Conservation (phyloP, 2,888 invertebrate genomes). For the Agrochola lychnidis region DNA sequence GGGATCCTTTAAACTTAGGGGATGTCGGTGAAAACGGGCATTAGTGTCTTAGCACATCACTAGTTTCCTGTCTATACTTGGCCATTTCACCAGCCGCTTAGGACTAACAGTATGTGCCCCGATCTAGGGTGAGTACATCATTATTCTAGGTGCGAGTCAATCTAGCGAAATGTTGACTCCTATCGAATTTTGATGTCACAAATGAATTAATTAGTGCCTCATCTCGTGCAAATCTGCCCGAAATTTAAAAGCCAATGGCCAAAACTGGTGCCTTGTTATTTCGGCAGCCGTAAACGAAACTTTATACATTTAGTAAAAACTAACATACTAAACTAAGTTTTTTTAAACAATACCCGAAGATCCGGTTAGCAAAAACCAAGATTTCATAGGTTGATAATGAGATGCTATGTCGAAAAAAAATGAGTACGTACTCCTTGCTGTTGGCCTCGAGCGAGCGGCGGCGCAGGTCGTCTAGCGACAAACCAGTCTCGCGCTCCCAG, state of each 20-base stretch:
- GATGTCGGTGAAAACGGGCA: no score
- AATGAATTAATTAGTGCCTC: neutral
- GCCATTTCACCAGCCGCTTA: neutral
- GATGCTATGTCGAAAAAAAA: no score
- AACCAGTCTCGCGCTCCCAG: slow-evolving; percentile 97
- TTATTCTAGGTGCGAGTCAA: neutral
- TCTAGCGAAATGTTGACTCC: neutral
- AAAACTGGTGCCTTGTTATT: neutral
- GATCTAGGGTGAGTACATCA: neutral
- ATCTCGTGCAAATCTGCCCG: neutral
- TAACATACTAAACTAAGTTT: neutral
- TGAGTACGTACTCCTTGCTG: slow-evolving; percentile 94
- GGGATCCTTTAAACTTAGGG: no score
- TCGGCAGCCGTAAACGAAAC: no score
- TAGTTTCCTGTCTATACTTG: neutral
- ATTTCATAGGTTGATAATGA: neutral
- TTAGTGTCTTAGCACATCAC: no score
- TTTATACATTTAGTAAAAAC: neutral
- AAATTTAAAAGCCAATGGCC: neutral
- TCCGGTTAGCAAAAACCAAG: neutral
- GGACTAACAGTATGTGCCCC: neutral
- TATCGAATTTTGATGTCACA: neutral
- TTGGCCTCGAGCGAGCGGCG: slow-evolving; percentile 96
- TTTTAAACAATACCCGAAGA: neutral
- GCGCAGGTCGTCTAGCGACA: slow-evolving; percentile 96